phyloP scores from a whole-genome alignment of 2,113 vertebrate genomes.

The Nothocercus julius region DNA sequence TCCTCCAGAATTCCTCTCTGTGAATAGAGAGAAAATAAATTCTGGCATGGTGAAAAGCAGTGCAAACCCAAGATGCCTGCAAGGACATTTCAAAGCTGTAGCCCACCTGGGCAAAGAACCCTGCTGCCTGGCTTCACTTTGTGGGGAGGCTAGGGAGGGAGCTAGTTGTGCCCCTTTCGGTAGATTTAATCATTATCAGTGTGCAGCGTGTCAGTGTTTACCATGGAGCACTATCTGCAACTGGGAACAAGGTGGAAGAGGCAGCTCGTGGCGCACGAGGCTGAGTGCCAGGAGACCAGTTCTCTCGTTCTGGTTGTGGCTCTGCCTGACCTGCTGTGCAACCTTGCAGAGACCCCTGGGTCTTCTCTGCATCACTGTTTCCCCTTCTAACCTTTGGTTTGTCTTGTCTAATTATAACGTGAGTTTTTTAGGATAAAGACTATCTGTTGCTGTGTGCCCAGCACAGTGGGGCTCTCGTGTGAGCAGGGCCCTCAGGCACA shows the following conservation, averaged over 20 bases:
- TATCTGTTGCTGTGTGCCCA: neutral
- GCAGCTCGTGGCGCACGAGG: fast-evolving
- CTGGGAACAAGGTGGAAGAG: neutral
- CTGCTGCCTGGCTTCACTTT: neutral
- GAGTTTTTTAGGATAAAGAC: neutral
- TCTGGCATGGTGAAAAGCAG: neutral
- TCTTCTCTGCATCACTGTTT: fast-evolving
- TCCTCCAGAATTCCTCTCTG: neutral
- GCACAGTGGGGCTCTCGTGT: neutral
- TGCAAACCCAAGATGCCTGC: neutral
- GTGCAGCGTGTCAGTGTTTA: fast-evolving
- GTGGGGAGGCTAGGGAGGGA: neutral
- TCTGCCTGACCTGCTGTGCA: neutral
- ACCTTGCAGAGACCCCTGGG: neutral
- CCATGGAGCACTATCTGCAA: neutral
- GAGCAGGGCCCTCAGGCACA: conserved; percentile 6
- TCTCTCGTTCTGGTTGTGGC: neutral
- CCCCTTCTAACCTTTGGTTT: neutral
- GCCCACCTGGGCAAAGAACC: neutral
- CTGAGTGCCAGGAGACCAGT: neutral
- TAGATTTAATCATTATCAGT: fast-evolving
- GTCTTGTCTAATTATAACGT: neutral
- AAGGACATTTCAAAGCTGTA: neutral
- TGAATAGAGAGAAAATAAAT: neutral
- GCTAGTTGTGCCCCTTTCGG: neutral